Percentiles rank a stretch among this genome's conserved stretches.
These are phyloP conservation scores for Chionoecetes opilio DNA, from an alignment of 1,140 invertebrate species.

Conservation along the genomic window DNA sequence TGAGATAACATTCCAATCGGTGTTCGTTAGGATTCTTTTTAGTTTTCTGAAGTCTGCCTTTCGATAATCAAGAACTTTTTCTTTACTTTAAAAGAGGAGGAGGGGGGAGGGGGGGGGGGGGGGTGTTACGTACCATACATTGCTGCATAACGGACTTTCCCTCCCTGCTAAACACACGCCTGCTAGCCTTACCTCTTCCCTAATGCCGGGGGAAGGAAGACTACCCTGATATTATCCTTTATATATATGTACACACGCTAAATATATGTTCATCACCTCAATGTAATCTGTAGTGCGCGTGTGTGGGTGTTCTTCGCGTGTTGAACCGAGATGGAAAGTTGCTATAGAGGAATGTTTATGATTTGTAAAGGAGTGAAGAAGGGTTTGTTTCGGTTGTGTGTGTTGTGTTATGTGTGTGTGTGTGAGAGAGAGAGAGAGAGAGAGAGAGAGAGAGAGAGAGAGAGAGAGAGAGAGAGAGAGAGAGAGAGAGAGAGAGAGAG, in stretches of 20 bases:
- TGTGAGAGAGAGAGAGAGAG: neutral
- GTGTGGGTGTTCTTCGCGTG: neutral
- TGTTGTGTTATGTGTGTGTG: neutral
- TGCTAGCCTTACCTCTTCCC: neutral
- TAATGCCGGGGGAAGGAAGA: neutral
- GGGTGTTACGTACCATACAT: neutral
- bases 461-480: constrained; percentile 27
- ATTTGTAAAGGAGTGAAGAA: neutral
- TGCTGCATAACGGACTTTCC: neutral
- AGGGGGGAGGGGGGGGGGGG: too few species aligned
- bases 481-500: constrained; percentile 27
- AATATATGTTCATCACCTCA: neutral
- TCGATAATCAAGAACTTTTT: too few species aligned
- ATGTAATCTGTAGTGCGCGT: neutral
- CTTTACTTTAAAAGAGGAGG: too few species aligned
- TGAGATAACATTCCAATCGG: too few species aligned
- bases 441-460: constrained; percentile 27
- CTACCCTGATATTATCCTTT: neutral
- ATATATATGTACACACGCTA: neutral
- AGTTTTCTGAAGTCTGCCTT: too few species aligned
- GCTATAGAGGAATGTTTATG: neutral
- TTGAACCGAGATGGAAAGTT: neutral
- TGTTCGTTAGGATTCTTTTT: too few species aligned
- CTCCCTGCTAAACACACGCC: neutral
- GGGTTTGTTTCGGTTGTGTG: neutral